Base-by-base conservation (phyloP, 2,797 vertebrate species). In the Huso huso region DNA sequence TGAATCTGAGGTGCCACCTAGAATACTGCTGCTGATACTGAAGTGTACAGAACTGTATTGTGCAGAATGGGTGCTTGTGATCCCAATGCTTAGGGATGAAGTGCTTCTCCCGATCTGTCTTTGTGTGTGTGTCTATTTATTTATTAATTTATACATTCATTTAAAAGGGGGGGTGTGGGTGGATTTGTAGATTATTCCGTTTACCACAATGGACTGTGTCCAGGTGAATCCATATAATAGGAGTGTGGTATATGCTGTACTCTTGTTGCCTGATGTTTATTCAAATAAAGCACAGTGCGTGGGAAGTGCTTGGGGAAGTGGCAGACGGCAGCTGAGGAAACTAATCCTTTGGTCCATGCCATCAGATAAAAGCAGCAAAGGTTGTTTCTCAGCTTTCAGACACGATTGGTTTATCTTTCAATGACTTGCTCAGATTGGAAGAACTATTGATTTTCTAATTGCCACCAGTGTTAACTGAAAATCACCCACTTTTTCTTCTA, bases 391-490 rank as follows among this genome's bases (percentile, higher is more conserved):
- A 72, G 75, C 73, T 73, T 73, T 86, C 71, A 78, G 2, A 75
- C 81, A 70, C 82, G 78, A 79, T 76, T 74, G 78, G 71, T 85
- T 73, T 80, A 82, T 82, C 79, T 86, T 72, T 74, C 68, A 71
- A 68, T 75, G 71, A 69, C 76, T 77, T 49, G 48, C 73, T 77
- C 58, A 66, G 72, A 70, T 72, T 71, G 73, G 73, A 69, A 78
- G 81, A 77, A 74, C 77, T 80, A 80, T 84, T 86, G 77, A 85
- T 81, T 82, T 61, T 68, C 80, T 90, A 86, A 87, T 83, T 76
- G 79, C 73, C 76, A 82, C 68, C 83, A 77, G 82, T 86, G 80
- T 74, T 69, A 77, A 82, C 80, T 79, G 70, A 81, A 84, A 76
- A 68, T 49, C 57, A 77, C 58, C 67, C 70, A 68, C 70, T 70